Base-by-base conservation (phyloP, 2,888 invertebrate species). In the Azorinus chamasolen region DNA sequence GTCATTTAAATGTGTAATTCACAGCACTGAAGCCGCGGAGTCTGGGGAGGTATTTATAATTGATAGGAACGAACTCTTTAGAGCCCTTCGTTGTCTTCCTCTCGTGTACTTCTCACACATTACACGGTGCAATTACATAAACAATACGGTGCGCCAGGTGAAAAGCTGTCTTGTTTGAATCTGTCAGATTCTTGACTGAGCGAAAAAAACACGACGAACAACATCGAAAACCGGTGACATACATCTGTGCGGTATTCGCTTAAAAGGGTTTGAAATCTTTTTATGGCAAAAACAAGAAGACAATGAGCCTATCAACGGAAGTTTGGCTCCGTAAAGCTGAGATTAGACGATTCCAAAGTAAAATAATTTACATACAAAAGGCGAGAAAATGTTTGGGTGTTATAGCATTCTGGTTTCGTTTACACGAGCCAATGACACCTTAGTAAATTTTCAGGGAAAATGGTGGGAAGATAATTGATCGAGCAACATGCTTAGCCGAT, bases 231-330 rank as follows among this genome's bases (percentile, higher is more conserved):
- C 4, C 32, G 39, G 20, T 57, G 66, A 57, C 50, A 57, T 57
- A 57, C 48, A 50, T 48, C 22, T 66, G 57, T 50, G 58, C 48
- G 66, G 58, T 18, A 66, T 66, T 50, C 45, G 41, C 37, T 55
- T 66, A 55, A 50, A 12, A 3, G 50, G 12, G 2, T 20, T 50
- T 14, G 5, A 50, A 22, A 18, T 20, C 12, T 18, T 20, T 45
- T 45, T 18, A 20, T 14, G 18, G 14, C 4, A 32, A 32, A 32
- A 32, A 32, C 32, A 32, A 32, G 32, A 32, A 32, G 32, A 32
- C 32, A 32, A 32, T 32, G 32, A 32, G 32, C 32, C 32, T 32
- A 32, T 32, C 4, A 32, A 10, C 32, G 32, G 32, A 32, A 6
- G 32, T 32, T 32, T 32, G 32, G 32, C 32, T 32, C 32, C 32